A percentile compares a stretch with the other conserved stretches of the same genome.
These are phyloP conservation scores for Melanerpes formicivorus DNA, from an alignment of 2,113 vertebrate species.

Conservation along the genomic window DNA sequence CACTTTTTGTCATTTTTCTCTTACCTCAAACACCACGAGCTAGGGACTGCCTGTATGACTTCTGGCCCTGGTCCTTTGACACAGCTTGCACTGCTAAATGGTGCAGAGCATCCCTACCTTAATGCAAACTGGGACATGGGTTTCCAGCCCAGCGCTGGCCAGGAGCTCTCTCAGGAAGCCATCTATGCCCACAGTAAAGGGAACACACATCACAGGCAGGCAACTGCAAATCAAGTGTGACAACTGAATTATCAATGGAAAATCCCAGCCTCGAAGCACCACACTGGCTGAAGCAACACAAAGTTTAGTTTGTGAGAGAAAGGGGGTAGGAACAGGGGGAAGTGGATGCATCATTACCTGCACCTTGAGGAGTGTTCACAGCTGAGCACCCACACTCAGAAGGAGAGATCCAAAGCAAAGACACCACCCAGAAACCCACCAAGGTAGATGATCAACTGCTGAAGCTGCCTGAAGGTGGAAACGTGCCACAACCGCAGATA, in stretches of 20 bases:
- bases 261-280: constrained; percentile 34
- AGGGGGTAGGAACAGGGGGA: accelerated
- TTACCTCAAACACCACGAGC: neutral
- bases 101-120: neutral
- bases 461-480: neutral
- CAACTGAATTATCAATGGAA: neutral
- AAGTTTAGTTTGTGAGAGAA: neutral
- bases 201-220: neutral
- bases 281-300: neutral
- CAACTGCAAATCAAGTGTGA: neutral
- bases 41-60: neutral
- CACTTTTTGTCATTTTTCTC: neutral
- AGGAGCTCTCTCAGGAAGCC: neutral
- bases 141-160: neutral
- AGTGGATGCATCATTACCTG: neutral
- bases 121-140: neutral
- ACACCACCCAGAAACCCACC: neutral
- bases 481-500: neutral
- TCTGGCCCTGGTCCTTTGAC: neutral
- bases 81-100: neutral
- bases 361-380: neutral
- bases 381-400: neutral
- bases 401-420: neutral
- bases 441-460: neutral
- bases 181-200: neutral